Evolutionary conservation across 92 coral and sea anemone genomes (phyloP).

Genomic region (Zoanthus gigantus): DNA sequence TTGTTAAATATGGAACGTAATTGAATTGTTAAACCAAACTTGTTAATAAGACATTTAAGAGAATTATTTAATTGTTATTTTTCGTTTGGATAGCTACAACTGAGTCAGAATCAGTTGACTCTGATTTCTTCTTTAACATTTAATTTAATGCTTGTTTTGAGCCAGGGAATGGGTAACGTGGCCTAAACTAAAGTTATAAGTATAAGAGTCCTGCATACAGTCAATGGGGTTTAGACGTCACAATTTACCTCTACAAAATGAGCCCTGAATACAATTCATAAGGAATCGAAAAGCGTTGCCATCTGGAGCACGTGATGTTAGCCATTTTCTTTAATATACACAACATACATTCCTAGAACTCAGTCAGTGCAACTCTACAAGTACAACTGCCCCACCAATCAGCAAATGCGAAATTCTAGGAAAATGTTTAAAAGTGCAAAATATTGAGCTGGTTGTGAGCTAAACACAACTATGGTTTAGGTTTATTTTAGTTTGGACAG

Average conservation of each 20-base stretch:
- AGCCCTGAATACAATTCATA: constrained; percentile 16
- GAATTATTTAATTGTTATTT: neutral
- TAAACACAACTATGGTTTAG: neutral
- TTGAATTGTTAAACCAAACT: neutral
- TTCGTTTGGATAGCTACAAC: neutral
- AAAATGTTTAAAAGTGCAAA: neutral
- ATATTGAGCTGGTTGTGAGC: neutral
- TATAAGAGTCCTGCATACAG: too few species aligned
- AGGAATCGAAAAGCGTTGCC: constrained; percentile 24
- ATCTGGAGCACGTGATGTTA: constrained; percentile 32
- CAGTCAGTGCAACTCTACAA: neutral
- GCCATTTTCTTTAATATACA: too few species aligned
- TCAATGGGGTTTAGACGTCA: neutral
- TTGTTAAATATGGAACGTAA: neutral
- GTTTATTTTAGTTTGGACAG: neutral
- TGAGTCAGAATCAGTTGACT: neutral
- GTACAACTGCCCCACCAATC: neutral
- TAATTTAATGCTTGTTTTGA: neutral
- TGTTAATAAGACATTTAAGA: neutral
- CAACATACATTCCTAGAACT: neutral
- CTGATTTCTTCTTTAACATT: neutral
- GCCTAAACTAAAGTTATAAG: neutral
- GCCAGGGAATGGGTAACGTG: neutral
- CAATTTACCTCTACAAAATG: neutral
- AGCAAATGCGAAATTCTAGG: neutral